A percentile compares a stretch with the other conserved stretches of the same genome.
Conservation (phyloP, 1,140 invertebrate genomes). For the Drosophila albomicans region DNA sequence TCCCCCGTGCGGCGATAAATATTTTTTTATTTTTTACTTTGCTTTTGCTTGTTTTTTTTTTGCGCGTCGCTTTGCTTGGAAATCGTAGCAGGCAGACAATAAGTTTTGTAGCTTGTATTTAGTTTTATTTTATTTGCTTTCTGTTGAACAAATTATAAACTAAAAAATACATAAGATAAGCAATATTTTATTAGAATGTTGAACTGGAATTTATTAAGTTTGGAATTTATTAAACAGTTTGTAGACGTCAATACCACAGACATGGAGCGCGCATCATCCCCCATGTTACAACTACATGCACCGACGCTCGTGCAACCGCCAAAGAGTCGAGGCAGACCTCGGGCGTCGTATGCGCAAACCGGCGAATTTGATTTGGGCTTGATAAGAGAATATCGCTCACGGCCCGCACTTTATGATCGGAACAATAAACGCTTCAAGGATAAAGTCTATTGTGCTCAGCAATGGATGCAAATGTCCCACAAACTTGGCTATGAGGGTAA, state of each 20-base stretch:
- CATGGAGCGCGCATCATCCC: constrained; percentile 40
- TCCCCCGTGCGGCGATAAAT: constrained; percentile 29
- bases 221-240: constrained; percentile 13
- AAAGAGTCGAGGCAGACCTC: constrained; percentile 73
- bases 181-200: neutral
- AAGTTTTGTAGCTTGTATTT: constrained; percentile 6
- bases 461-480: constrained; percentile 80
- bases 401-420: constrained; percentile 80
- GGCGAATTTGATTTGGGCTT: constrained; percentile 82
- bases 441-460: constrained; percentile 64
- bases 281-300: constrained; percentile 26
- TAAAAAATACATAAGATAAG: neutral
- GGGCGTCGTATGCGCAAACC: constrained; percentile 71
- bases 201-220: constrained; percentile 5
- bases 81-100: constrained; percentile 25
- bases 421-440: constrained; percentile 75
- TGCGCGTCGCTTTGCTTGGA: constrained; percentile 16
- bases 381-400: constrained; percentile 76
- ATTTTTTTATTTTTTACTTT: constrained; percentile 40
- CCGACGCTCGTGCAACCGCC: constrained; percentile 34
- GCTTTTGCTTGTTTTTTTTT: constrained; percentile 21
- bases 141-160: neutral
- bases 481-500: constrained; percentile 83
- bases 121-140: neutral
- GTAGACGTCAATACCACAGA: neutral